Conservation (phyloP, 2,797 vertebrate species). For the Streptopelia turtur region DNA sequence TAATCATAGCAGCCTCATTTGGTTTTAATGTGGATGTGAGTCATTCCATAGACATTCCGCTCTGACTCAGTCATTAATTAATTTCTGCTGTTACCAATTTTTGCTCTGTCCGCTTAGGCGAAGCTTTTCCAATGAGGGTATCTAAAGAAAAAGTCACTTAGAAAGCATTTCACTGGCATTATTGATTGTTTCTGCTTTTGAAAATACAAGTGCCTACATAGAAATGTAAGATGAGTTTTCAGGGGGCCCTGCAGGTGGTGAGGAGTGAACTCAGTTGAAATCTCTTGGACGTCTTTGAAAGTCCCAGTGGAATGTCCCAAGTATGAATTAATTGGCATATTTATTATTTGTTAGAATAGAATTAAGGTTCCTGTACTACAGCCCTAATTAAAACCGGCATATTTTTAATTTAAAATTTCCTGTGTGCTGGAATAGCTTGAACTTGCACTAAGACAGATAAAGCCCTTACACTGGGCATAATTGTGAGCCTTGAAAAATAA, state of each 20-base stretch:
- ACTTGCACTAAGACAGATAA: slow-evolving; percentile 8
- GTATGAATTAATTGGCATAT: background rate
- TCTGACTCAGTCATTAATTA: slow-evolving; percentile 40
- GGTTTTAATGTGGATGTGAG: slow-evolving; percentile 70
- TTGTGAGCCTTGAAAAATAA: background rate
- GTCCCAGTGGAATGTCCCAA: background rate
- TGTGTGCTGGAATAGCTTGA: background rate
- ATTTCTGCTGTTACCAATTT: slow-evolving; percentile 63
- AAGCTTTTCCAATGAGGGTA: slow-evolving; percentile 35
- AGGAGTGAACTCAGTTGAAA: background rate
- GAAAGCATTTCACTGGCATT: background rate
- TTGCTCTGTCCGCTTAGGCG: slow-evolving; percentile 62
- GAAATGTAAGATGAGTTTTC: background rate
- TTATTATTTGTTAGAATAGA: background rate
- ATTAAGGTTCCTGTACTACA: background rate
- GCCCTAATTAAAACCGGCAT: background rate
- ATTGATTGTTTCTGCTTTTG: background rate
- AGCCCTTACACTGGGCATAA: background rate
- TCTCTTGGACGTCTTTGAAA: background rate
- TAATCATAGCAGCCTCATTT: slow-evolving; percentile 69
- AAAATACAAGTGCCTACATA: background rate
- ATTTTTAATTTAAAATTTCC: background rate
- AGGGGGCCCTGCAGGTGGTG: background rate
- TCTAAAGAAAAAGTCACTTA: slow-evolving; percentile 6
- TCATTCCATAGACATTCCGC: slow-evolving; percentile 43